phyloP scores from a whole-genome alignment of 2,888 invertebrate genomes.

The Labia minor region DNA sequence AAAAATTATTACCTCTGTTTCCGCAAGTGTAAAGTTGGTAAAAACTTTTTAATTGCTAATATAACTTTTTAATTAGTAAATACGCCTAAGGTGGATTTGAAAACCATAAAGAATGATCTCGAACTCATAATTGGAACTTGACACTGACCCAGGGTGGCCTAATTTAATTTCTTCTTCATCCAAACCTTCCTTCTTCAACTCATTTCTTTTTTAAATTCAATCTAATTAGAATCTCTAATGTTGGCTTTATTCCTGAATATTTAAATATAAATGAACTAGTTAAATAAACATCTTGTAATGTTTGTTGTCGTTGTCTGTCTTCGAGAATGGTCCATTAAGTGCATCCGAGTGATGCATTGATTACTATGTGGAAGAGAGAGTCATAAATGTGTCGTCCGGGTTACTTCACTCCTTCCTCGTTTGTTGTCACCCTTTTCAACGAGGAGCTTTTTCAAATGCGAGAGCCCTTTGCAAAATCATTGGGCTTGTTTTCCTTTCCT shows the following conservation, averaged over 20 bases:
- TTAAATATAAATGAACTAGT: conserved; percentile 4
- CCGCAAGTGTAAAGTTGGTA: neutral
- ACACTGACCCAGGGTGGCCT: neutral
- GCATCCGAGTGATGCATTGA: conserved; percentile 13
- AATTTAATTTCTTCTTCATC: neutral
- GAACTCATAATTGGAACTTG: neutral
- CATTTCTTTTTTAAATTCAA: neutral
- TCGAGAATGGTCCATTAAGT: neutral
- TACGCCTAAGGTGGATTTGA: neutral
- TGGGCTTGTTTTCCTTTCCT: neutral
- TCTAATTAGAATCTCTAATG: neutral
- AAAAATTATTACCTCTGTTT: neutral
- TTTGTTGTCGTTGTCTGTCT: neutral
- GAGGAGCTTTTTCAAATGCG: neutral
- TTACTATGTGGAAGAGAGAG: neutral
- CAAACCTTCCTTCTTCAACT: neutral
- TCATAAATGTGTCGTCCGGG: neutral
- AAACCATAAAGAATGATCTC: neutral
- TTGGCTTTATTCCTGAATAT: neutral
- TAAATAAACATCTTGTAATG: conserved; percentile 13
- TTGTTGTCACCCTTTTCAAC: neutral
- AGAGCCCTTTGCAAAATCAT: neutral
- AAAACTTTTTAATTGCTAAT: conserved; percentile 8
- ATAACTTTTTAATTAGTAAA: conserved; percentile 13
- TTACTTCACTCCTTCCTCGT: neutral